Evolutionary conservation across 2,888 invertebrate genomes (phyloP).

Genomic region (Cheiracanthium punctorium): DNA sequence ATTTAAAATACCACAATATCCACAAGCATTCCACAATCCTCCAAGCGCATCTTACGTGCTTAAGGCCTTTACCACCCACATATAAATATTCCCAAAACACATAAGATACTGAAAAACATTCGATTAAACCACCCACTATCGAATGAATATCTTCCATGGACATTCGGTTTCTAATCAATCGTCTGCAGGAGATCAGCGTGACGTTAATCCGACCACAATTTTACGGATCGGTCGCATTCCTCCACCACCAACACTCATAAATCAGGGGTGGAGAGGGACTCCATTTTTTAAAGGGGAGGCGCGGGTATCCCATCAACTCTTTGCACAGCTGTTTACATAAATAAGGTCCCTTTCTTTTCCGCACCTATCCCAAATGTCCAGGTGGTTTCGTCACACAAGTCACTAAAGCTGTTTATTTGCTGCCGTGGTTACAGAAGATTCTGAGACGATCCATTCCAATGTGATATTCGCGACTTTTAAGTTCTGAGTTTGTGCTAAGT

Average conservation of each 20-base stretch:
- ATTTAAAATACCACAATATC: too few relatives aligned
- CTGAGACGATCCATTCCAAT: too few relatives aligned
- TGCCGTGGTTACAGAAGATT: too few relatives aligned
- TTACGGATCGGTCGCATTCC: background rate
- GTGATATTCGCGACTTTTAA: too few relatives aligned
- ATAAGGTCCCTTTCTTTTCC: background rate
- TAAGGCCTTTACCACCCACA: background rate
- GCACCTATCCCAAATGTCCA: background rate
- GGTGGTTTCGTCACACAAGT: background rate
- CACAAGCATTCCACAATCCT: too few relatives aligned
- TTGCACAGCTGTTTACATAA: slow-evolving; percentile 59
- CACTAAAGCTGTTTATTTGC: background rate
- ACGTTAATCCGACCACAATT: background rate
- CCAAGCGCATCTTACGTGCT: too few relatives aligned
- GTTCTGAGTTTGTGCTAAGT: too few relatives aligned
- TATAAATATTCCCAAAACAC: too few relatives aligned
- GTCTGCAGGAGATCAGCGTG: background rate
- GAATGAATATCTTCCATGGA: background rate
- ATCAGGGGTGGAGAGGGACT: background rate
- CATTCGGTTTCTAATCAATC: background rate
- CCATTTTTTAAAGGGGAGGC: background rate
- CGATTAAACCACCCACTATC: background rate
- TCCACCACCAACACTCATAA: background rate
- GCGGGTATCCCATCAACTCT: background rate
- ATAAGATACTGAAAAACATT: too few relatives aligned